These are phyloP conservation scores for Chirona hameri DNA, from an alignment of 2,888 invertebrate genomes.

Conservation along the genomic window DNA sequence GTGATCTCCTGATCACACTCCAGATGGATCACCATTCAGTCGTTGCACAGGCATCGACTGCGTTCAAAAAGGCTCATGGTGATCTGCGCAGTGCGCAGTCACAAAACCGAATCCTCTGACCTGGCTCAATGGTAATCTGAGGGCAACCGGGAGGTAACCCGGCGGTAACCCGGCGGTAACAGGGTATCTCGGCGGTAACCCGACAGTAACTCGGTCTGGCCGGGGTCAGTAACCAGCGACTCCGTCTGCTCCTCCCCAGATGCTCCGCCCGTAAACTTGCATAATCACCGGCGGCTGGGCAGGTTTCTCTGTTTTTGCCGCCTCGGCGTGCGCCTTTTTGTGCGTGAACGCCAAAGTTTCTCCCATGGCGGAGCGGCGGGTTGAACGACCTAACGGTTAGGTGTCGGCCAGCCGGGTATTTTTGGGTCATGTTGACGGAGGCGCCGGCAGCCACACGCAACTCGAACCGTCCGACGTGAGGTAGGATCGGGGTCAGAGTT, in stretches of 20 bases:
- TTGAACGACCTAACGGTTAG: not conserved
- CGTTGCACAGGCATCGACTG: no score
- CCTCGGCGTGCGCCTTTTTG: constrained; percentile 1
- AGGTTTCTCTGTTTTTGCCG: constrained; percentile 5
- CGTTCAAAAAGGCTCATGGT: no score
- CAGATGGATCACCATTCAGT: no score
- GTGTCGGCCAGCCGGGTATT: not conserved
- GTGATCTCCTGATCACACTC: no score
- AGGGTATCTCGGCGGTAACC: no score
- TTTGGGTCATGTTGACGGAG: not conserved
- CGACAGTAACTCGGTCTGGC: not conserved
- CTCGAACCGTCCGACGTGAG: not conserved
- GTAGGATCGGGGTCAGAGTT: constrained; percentile 23
- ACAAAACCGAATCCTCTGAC: no score
- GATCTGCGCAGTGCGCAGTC: no score
- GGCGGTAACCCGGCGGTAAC: no score
- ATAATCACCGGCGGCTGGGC: constrained; percentile 1
- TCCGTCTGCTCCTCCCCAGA: not conserved
- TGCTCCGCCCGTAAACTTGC: constrained; percentile 3
- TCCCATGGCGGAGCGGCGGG: not conserved
- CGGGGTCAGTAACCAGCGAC: not conserved
- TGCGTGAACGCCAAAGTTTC: constrained; percentile 9
- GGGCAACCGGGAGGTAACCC: no score
- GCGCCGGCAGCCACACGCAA: not conserved
- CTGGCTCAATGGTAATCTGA: no score